Evolutionary conservation across 2,113 vertebrate species (phyloP).

Genomic region (Trochalopteron elliotii): DNA sequence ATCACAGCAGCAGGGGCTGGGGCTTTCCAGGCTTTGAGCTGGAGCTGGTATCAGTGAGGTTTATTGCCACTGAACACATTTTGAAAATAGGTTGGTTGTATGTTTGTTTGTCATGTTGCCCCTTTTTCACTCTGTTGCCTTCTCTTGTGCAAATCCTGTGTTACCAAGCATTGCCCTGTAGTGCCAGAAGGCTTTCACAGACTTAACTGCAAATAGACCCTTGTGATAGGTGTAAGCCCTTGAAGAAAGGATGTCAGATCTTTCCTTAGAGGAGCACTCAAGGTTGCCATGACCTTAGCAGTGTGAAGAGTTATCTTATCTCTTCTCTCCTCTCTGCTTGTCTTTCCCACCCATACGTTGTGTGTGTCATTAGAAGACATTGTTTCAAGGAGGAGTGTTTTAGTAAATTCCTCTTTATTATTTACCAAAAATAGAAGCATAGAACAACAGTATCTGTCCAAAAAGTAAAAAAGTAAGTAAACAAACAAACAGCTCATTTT

Average conservation of each 20-base stretch:
- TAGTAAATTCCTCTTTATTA: not conserved
- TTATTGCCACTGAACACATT: not conserved
- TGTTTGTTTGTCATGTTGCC: not conserved
- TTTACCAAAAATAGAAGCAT: not conserved
- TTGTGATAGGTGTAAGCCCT: not conserved
- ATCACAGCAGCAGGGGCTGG: not conserved
- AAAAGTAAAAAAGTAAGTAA: not conserved
- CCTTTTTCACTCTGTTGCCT: not conserved
- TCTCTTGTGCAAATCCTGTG: not conserved
- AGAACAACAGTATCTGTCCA: not conserved
- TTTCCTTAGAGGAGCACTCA: not conserved
- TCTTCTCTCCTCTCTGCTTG: not conserved
- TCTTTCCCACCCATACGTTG: rapidly evolving
- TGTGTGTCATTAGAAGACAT: not conserved
- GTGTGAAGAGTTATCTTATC: not conserved
- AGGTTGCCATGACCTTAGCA: not conserved
- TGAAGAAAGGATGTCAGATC: not conserved
- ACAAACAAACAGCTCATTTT: not conserved
- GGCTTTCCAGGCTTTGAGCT: not conserved
- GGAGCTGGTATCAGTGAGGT: not conserved
- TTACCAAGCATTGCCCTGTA: not conserved
- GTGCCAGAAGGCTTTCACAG: not conserved
- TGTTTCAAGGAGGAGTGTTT: not conserved
- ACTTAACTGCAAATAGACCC: not conserved
- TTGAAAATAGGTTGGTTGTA: not conserved